A percentile compares a stretch with the other conserved stretches of the same genome.
These are phyloP conservation scores for Noctua janthe DNA, from an alignment of 2,888 invertebrate genomes.

Conservation along the genomic window DNA sequence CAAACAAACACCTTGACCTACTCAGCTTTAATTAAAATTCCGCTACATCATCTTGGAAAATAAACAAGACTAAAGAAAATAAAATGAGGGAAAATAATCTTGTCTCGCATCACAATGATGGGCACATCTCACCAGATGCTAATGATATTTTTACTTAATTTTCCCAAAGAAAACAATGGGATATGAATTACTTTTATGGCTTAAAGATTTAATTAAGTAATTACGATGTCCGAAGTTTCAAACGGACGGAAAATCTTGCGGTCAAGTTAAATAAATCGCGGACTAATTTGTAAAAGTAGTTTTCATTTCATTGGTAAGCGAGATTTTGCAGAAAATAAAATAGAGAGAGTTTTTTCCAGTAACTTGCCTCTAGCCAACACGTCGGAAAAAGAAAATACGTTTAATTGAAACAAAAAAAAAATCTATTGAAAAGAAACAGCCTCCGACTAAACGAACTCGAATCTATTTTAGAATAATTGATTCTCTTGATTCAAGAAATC, in stretches of 20 bases:
- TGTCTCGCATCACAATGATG: constrained; percentile 17
- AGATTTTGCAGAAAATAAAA: constrained; percentile 7
- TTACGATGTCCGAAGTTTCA: constrained; percentile 15
- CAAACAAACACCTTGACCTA: constrained; percentile 59
- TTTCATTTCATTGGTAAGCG: constrained; percentile 10
- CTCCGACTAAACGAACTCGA: neutral
- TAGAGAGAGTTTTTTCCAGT: neutral
- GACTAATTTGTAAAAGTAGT: constrained; percentile 30
- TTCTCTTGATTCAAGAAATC: constrained; percentile 14
- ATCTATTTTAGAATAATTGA: neutral
- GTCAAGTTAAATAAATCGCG: constrained; percentile 42
- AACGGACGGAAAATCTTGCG: constrained; percentile 17
- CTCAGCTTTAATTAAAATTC: constrained; percentile 63
- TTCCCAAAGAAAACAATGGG: constrained; percentile 4
- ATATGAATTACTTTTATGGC: constrained; percentile 12
- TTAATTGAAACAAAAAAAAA: neutral
- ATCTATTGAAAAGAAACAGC: neutral
- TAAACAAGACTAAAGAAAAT: constrained; percentile 39
- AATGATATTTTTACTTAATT: constrained; percentile 19
- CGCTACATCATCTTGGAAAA: constrained; percentile 40
- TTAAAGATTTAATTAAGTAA: constrained; percentile 42
- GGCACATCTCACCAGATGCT: neutral
- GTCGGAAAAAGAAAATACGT: neutral
- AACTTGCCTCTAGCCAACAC: neutral
- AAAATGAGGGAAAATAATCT: constrained; percentile 13